Conservation (phyloP, 1,140 invertebrate species). For the Trichogramma pretiosum region DNA sequence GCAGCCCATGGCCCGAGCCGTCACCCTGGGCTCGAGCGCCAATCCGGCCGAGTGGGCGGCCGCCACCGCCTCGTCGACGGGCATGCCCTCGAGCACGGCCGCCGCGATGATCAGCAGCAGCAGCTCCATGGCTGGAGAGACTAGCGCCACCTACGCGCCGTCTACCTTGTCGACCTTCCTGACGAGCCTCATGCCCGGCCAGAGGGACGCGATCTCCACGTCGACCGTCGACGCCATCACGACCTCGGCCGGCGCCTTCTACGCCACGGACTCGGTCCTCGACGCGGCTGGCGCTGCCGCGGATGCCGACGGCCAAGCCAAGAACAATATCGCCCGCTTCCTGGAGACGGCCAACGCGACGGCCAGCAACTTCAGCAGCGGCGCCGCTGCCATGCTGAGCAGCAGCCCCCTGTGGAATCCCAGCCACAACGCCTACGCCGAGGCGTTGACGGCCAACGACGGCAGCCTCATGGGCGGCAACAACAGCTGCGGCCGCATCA, state of each 20-base stretch:
- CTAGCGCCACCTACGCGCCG: constrained; percentile 21
- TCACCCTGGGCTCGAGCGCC: constrained; percentile 25
- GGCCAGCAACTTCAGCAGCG: not conserved
- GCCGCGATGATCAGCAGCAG: constrained; percentile 35
- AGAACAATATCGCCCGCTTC: constrained; percentile 17
- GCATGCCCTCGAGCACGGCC: constrained; percentile 15
- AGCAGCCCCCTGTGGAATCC: constrained; percentile 24
- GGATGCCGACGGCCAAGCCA: constrained; percentile 23
- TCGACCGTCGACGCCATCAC: constrained; percentile 38
- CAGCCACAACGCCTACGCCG: constrained; percentile 53
- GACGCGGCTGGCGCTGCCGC: constrained; percentile 24
- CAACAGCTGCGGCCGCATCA: constrained; percentile 63
- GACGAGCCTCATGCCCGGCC: constrained; percentile 25
- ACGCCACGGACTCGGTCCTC: constrained; percentile 36
- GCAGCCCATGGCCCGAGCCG: constrained; percentile 34
- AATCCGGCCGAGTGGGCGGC: constrained; percentile 30
- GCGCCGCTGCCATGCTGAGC: not conserved
- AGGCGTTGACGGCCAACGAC: constrained; percentile 42
- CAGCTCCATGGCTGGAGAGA: constrained; percentile 21
- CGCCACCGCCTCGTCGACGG: constrained; percentile 11
- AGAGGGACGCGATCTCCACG: constrained; percentile 22
- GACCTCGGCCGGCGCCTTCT: constrained; percentile 37
- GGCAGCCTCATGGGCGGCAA: constrained; percentile 37
- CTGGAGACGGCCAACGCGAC: constrained; percentile 2
- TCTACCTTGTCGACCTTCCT: constrained; percentile 32